Evolutionary conservation across 2,888 invertebrate genomes (phyloP).

Genomic region (Caenorhabditis auriculariae): DNA sequence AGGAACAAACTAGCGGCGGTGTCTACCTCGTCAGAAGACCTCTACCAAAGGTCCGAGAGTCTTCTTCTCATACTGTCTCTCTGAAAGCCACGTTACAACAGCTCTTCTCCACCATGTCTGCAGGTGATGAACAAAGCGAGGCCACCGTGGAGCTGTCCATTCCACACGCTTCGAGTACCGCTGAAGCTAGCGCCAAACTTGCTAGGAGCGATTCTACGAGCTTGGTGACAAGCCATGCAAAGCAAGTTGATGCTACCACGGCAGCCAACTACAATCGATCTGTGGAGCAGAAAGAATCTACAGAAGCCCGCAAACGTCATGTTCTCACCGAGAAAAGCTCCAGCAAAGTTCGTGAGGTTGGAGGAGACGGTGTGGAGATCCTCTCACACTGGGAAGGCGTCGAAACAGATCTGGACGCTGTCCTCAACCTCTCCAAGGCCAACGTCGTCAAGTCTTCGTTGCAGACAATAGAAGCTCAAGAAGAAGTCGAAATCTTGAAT

Average conservation of each 20-base stretch:
- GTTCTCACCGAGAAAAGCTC: slow-evolving; percentile 14
- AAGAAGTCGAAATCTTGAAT: slow-evolving; percentile 39
- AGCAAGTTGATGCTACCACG: slow-evolving; percentile 19
- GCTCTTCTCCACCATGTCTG: slow-evolving; percentile 31
- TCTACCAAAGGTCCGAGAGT: slow-evolving; percentile 29
- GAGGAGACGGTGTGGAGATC: slow-evolving; percentile 43
- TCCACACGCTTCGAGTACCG: slow-evolving; percentile 9
- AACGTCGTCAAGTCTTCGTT: slow-evolving; percentile 29
- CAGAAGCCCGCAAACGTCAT: slow-evolving; percentile 17
- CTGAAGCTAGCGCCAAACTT: slow-evolving; percentile 13
- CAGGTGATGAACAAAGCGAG: slow-evolving; percentile 29
- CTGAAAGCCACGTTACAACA: slow-evolving; percentile 38
- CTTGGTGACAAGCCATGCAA: slow-evolving; percentile 16
- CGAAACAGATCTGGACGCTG: slow-evolving; percentile 52
- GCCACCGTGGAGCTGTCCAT: slow-evolving; percentile 33
- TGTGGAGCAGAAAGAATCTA: slow-evolving; percentile 13
- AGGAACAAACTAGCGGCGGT: slow-evolving; percentile 29
- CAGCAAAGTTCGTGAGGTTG: slow-evolving; percentile 30
- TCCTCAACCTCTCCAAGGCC: slow-evolving; percentile 24
- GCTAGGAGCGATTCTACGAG: slow-evolving; percentile 22
- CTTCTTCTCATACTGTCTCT: slow-evolving; percentile 41
- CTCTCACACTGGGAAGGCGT: slow-evolving; percentile 53
- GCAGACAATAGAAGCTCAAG: slow-evolving; percentile 39
- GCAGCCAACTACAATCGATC: slow-evolving; percentile 18
- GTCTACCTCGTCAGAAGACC: slow-evolving; percentile 35